Percentiles rank a stretch among this genome's conserved stretches.
These are phyloP conservation scores for Mesocricetus auratus DNA, from an alignment of 2,113 vertebrate genomes.

Conservation along the genomic window DNA sequence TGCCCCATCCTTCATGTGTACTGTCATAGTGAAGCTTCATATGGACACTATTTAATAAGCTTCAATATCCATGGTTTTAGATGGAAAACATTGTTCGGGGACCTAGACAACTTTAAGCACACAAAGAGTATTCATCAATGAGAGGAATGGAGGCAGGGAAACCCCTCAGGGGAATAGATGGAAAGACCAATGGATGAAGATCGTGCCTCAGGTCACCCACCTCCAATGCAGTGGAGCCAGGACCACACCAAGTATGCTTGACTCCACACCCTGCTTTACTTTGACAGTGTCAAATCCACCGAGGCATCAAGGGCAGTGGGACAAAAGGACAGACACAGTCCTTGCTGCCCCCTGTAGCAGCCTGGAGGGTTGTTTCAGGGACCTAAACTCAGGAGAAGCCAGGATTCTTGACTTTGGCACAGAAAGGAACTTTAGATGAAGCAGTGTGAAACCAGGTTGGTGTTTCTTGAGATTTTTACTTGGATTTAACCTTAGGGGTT, in stretches of 20 bases:
- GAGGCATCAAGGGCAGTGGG: neutral
- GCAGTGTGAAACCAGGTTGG: neutral
- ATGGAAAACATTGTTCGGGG: accelerated
- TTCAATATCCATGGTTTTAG: neutral
- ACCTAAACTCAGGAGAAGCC: neutral
- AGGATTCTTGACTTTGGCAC: neutral
- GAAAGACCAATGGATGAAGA: neutral
- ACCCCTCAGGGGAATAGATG: neutral
- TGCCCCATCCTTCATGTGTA: accelerated
- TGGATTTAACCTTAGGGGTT: neutral
- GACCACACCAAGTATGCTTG: neutral
- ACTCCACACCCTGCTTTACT: neutral
- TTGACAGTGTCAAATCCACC: neutral
- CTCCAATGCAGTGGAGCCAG: accelerated
- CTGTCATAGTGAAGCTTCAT: neutral
- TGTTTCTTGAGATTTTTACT: neutral
- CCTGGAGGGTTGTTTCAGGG: neutral
- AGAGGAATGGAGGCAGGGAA: neutral
- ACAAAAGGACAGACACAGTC: neutral
- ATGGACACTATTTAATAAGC: neutral
- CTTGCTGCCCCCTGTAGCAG: neutral
- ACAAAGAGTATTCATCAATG: neutral
- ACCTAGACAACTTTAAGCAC: neutral
- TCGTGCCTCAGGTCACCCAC: neutral
- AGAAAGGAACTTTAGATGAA: neutral